These are phyloP conservation scores for Bufo gargarizans DNA, from an alignment of 2,113 vertebrate species.

Conservation along the genomic window DNA sequence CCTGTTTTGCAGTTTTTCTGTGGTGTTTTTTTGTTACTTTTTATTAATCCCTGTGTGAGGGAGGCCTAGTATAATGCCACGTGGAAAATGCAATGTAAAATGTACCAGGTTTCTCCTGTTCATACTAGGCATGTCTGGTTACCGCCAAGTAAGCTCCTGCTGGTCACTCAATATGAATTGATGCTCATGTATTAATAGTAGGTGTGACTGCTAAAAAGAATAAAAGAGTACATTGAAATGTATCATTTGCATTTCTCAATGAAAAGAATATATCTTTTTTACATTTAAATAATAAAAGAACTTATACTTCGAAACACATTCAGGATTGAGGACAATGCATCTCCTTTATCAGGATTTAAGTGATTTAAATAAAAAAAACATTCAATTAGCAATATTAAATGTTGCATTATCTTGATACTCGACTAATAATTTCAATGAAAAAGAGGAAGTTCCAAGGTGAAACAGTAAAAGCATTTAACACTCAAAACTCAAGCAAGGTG, in stretches of 20 bases:
- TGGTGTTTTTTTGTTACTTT: neutral
- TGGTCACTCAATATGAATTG: neutral
- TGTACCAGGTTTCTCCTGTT: neutral
- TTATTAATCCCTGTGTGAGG: neutral
- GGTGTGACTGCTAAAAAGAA: neutral
- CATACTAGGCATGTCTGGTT: neutral
- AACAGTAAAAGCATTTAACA: slow-evolving; percentile 50
- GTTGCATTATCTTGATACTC: slow-evolving; percentile 33
- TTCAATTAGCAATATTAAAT: slow-evolving; percentile 52
- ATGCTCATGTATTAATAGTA: neutral
- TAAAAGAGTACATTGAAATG: neutral
- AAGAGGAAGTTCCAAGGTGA: slow-evolving; percentile 44
- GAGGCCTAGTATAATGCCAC: neutral
- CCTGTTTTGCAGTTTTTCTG: neutral
- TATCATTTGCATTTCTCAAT: neutral
- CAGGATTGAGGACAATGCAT: slow-evolving; percentile 4
- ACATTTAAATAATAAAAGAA: neutral
- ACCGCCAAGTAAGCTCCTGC: neutral
- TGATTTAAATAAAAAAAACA: slow-evolving; percentile 41
- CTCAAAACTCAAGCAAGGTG: slow-evolving; percentile 38
- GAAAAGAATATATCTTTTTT: too few relatives aligned
- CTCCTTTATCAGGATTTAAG: slow-evolving; percentile 24
- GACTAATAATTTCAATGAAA: slow-evolving; percentile 49
- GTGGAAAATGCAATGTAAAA: neutral
- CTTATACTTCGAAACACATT: neutral